phyloP scores from a whole-genome alignment of 2,113 vertebrate genomes.

The Passerina amoena region DNA sequence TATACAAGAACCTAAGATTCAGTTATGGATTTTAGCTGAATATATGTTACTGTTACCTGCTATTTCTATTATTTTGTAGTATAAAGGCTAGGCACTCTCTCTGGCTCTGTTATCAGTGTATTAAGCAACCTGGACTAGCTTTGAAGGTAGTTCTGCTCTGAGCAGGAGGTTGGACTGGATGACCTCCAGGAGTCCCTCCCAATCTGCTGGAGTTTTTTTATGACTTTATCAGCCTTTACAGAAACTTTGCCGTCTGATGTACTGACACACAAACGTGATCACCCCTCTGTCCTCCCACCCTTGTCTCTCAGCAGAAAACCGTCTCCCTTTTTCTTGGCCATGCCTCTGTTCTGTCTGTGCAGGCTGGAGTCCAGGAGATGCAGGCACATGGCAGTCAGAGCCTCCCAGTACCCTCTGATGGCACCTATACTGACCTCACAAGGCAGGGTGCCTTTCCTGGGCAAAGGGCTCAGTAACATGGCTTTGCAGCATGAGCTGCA shows the following conservation, averaged over 20 bases:
- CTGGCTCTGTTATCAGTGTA: neutral
- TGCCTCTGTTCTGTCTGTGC: neutral
- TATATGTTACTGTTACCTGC: neutral
- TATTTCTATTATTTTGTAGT: neutral
- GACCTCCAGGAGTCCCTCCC: neutral
- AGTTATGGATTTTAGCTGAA: neutral
- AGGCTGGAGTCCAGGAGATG: neutral
- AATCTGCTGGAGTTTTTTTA: neutral
- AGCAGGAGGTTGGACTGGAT: neutral
- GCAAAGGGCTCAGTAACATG: neutral
- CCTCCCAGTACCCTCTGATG: neutral
- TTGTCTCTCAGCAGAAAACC: neutral
- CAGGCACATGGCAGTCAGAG: fast-evolving
- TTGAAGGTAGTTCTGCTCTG: neutral
- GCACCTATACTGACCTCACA: neutral
- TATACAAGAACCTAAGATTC: neutral
- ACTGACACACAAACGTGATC: neutral
- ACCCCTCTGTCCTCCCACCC: neutral
- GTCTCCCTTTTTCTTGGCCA: neutral
- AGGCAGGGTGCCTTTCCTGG: neutral
- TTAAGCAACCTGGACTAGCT: neutral
- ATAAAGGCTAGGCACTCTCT: neutral
- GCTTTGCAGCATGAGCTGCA: neutral
- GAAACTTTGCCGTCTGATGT: neutral
- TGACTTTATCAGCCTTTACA: neutral